phyloP scores from a whole-genome alignment of 2,888 invertebrate species.

The Notodonta dromedarius region DNA sequence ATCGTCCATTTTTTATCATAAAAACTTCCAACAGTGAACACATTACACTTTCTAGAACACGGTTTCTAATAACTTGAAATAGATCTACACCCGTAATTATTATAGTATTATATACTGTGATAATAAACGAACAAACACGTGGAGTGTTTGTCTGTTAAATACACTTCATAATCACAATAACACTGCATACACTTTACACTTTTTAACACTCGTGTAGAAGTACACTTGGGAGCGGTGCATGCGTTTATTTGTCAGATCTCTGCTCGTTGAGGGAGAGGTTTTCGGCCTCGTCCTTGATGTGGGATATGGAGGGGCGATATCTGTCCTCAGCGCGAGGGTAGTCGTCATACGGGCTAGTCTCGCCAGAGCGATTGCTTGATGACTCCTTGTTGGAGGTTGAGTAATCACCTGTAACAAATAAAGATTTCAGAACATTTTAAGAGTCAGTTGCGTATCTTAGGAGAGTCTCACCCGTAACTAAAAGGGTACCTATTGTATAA shows the following conservation, averaged over 20 bases:
- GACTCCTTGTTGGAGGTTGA: conserved; percentile 72
- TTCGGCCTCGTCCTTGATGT: conserved; percentile 80
- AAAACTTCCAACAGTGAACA: conserved; percentile 75
- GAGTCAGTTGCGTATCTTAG: no score
- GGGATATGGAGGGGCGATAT: conserved; percentile 72
- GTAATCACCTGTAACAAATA: conserved; percentile 57
- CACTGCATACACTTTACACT: conserved; percentile 23
- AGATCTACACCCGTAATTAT: conserved; percentile 81
- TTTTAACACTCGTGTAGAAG: conserved; percentile 9
- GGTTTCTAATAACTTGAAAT: conserved; percentile 70
- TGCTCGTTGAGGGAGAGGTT: conserved; percentile 81
- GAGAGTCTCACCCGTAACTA: no score
- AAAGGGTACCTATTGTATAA: no score
- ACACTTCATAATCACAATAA: conserved; percentile 25
- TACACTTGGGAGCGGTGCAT: conserved; percentile 10
- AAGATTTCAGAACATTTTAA: no score
- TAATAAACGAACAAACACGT: conserved; percentile 42
- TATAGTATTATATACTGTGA: conserved; percentile 48
- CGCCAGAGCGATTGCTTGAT: conserved; percentile 73
- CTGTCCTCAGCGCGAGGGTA: conserved; percentile 72
- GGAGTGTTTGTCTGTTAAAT: conserved; percentile 27
- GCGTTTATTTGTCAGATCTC: conserved; percentile 75
- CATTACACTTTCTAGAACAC: conserved; percentile 71
- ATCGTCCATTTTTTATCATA: conserved; percentile 60
- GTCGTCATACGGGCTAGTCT: conserved; percentile 77